Evolutionary conservation across 1,140 invertebrate genomes (phyloP).

Genomic region (Alviniconcha marisindica): DNA sequence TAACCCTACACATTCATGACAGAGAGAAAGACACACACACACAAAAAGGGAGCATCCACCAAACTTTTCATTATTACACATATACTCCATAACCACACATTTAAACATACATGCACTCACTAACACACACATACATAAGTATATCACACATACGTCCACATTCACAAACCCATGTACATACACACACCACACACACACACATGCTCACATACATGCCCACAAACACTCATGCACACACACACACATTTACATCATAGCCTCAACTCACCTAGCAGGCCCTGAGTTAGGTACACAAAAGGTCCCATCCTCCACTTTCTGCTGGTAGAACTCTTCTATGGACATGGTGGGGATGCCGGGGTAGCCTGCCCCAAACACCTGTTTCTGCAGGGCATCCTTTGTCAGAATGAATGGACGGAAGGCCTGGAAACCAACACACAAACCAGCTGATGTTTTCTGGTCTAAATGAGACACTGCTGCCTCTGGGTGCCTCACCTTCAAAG

Average conservation of each 20-base stretch:
- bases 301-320: slow-evolving; percentile 81
- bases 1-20: too few species aligned
- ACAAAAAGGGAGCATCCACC: too few species aligned
- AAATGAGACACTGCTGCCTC: too few species aligned
- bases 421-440: slow-evolving; percentile 33
- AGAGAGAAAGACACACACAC: too few species aligned
- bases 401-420: slow-evolving; percentile 94
- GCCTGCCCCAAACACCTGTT: slow-evolving; percentile 94
- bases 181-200: background rate
- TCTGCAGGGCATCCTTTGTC: slow-evolving; percentile 91
- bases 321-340: slow-evolving; percentile 97
- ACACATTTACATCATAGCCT: background rate
- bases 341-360: slow-evolving; percentile 95
- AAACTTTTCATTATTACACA: too few species aligned
- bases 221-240: slow-evolving; percentile 1
- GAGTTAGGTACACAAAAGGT: slow-evolving; percentile 52
- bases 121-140: background rate
- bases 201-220: background rate
- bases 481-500: too few species aligned
- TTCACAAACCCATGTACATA: background rate
- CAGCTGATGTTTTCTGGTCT: too few species aligned
- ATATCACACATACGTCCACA: background rate
- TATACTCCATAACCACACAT: too few species aligned
- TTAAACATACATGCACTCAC: background rate
- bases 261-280: slow-evolving; percentile 46